Conservation (phyloP, 2,797 vertebrate genomes). For the Sorex maritimensis region DNA sequence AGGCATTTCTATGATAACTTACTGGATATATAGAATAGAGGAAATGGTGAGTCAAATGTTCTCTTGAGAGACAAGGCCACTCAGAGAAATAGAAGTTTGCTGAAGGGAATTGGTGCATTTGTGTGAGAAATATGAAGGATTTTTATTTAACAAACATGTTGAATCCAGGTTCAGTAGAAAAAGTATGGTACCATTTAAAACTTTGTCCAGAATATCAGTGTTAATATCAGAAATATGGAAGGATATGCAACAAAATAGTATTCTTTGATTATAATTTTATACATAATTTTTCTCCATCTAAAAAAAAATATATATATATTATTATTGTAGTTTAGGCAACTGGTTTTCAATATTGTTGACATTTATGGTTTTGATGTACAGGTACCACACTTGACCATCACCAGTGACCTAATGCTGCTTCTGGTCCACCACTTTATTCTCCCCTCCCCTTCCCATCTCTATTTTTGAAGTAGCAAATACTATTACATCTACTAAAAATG, state of each 20-base stretch:
- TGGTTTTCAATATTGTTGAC: no score
- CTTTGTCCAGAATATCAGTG: neutral
- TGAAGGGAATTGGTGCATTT: neutral
- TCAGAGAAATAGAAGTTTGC: neutral
- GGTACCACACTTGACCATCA: no score
- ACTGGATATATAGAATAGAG: neutral
- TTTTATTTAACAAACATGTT: conserved; percentile 46
- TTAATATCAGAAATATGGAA: neutral
- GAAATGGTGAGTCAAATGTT: neutral
- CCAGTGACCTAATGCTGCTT: no score
- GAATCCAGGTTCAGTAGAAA: conserved; percentile 51
- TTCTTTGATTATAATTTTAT: conserved; percentile 55
- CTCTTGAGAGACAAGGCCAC: conserved; percentile 5
- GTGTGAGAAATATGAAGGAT: conserved; percentile 1
- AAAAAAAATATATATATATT: no score
- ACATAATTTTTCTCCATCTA: no score
- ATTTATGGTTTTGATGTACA: no score
- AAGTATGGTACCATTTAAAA: neutral
- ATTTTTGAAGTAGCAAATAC: conserved; percentile 24
- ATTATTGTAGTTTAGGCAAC: no score
- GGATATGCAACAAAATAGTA: neutral
- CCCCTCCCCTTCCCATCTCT: neutral
- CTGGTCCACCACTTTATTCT: no score
- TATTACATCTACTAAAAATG: neutral
- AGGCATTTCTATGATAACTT: conserved; percentile 11